phyloP scores from a whole-genome alignment of 2,797 vertebrate species.

The Poecilia gillii region DNA sequence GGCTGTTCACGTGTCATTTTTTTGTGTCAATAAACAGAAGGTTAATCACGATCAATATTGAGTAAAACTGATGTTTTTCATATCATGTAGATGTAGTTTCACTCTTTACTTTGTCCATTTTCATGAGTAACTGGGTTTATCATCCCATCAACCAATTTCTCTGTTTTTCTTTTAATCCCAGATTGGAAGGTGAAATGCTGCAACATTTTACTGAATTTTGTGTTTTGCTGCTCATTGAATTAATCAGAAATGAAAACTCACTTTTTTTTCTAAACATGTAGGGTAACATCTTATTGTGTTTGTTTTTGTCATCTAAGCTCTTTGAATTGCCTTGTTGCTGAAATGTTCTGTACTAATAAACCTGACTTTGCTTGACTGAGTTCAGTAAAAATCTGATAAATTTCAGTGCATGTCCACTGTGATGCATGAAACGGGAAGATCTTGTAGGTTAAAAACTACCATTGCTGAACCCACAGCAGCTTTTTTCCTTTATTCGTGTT shows the following conservation, averaged over 20 bases:
- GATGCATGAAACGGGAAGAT: neutral
- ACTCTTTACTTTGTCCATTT: neutral
- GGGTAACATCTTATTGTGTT: neutral
- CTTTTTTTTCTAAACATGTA: neutral
- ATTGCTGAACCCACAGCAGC: neutral
- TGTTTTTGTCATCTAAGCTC: neutral
- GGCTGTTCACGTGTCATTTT: too few species aligned
- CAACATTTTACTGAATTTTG: neutral
- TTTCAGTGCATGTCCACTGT: neutral
- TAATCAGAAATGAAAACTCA: neutral
- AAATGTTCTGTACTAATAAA: too few species aligned
- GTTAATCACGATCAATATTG: neutral
- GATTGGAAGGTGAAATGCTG: neutral
- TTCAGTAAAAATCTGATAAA: neutral
- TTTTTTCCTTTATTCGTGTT: neutral
- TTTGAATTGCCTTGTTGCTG: neutral
- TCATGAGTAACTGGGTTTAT: neutral
- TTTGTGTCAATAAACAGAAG: neutral
- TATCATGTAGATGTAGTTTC: neutral
- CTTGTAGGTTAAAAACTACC: neutral
- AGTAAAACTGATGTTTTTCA: neutral
- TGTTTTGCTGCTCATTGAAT: neutral
- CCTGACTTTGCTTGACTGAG: neutral
- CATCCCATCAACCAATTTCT: neutral
- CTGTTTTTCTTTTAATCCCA: neutral